Conservation (phyloP, 1,140 invertebrate species). For the Euura lappo region DNA sequence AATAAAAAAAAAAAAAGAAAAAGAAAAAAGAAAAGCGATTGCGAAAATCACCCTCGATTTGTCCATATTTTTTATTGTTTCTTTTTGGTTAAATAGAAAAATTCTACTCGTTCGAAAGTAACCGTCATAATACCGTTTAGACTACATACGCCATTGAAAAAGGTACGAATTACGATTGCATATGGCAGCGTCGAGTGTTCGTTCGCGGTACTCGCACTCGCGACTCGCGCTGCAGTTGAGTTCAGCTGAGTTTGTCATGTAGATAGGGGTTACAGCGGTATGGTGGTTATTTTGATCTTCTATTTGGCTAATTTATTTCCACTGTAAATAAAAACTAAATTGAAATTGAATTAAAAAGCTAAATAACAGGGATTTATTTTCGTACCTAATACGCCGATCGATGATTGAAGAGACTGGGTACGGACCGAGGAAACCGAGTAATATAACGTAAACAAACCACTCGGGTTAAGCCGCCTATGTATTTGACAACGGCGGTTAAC, state of each 20-base stretch:
- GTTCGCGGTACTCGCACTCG: too few species aligned
- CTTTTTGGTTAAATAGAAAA: too few species aligned
- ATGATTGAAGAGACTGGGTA: not conserved
- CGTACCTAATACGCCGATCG: not conserved
- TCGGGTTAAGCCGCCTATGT: not conserved
- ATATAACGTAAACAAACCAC: not conserved
- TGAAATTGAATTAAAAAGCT: not conserved
- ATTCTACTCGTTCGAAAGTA: too few species aligned
- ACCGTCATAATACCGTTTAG: too few species aligned
- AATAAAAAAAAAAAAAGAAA: too few species aligned
- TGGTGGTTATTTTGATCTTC: not conserved
- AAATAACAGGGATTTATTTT: not conserved
- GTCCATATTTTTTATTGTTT: too few species aligned
- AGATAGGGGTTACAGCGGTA: not conserved
- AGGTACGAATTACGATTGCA: not conserved
- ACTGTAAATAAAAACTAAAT: conserved; percentile 2
- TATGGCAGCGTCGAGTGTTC: not conserved
- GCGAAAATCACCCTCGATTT: too few species aligned
- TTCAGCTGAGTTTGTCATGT: not conserved
- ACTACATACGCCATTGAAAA: not conserved
- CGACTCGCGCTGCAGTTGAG: not conserved
- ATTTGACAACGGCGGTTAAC: not conserved
- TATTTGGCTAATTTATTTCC: not conserved
- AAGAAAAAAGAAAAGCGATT: too few species aligned
- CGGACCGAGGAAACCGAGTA: not conserved